Base-by-base conservation (phyloP, 2,797 vertebrate species). In the Diplodus puntazzo region DNA sequence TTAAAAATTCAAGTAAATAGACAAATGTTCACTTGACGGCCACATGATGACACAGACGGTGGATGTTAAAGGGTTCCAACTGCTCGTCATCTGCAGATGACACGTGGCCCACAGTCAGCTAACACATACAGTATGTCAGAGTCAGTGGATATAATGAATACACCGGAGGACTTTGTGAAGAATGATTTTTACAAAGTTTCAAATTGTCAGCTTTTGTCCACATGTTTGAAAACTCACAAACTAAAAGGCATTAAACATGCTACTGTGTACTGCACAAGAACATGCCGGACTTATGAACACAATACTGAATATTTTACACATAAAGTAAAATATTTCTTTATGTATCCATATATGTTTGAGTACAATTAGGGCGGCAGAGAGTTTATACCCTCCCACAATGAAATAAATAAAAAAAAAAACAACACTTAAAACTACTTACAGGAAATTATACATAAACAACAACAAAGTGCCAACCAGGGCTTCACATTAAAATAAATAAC, bases 401-500 rank as follows among this genome's bases (percentile, higher is more conserved):
- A 92, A 92, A 94, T 92, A 94, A 93, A 93, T 92, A 73, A 62
- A 73, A 73, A 62, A 43, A 66, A 42, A 45, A 34, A 34, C 30
- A 53, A 79, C 30, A 58, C 57, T 39, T 45, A 63, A 69, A 87
- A 86, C 82, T 87, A 86, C 83, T 82, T 76, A 88, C 87, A 89
- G 48, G 64, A 86, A 81, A 80, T 50, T 74, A 57, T 34, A 81
- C 66, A 89, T 65, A 39, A 69, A 87, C 62, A 58, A 83, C 52
- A 25, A 73, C 66, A 81, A 68, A 73, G 16, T 87, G 93, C 95
- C 95, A 85, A 93, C 95, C 94, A 91, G 93, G 95, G 95, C 94
- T 92, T 88, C 90, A 90, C 85, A 90, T 88, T 92, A 2, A 90
- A 95, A 95, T 95, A 96, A 95, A 94, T 95, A 93, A 93, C 73